Percentiles rank a stretch among this genome's conserved stretches.
Conservation (phyloP, 1,140 invertebrate species). For the Brachionus asplanchnoidis region DNA sequence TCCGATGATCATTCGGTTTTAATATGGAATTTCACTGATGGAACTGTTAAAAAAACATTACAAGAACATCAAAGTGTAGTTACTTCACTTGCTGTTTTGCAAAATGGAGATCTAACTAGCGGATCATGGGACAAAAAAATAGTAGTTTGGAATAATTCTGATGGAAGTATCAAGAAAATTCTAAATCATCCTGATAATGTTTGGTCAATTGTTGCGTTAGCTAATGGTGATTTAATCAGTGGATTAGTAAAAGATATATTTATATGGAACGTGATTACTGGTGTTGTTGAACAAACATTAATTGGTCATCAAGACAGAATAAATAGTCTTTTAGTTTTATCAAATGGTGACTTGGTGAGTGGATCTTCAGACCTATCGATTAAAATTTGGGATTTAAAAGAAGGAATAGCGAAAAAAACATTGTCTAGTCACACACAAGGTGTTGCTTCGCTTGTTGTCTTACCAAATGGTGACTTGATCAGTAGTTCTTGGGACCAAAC, state of each 20-base stretch:
- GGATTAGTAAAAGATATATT: neutral
- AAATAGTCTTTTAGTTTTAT: neutral
- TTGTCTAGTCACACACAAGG: neutral
- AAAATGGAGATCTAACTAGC: neutral
- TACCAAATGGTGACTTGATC: neutral
- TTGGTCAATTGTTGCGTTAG: neutral
- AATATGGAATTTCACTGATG: neutral
- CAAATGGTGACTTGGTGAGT: neutral
- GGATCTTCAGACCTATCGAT: neutral
- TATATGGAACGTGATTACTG: neutral
- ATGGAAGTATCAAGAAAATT: too few species aligned
- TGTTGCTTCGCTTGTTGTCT: neutral
- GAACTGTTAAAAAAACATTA: neutral
- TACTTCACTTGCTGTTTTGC: neutral
- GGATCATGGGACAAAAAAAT: neutral
- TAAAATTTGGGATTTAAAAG: neutral
- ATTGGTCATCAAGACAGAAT: neutral
- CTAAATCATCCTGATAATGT: neutral
- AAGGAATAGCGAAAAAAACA: neutral
- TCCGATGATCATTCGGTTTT: neutral
- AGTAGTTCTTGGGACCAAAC: neutral
- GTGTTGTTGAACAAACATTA: neutral
- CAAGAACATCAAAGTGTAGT: neutral
- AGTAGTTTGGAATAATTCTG: neutral
- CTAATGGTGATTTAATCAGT: neutral